phyloP scores from a whole-genome alignment of 2,888 invertebrate genomes.

The Dynastes maya region DNA sequence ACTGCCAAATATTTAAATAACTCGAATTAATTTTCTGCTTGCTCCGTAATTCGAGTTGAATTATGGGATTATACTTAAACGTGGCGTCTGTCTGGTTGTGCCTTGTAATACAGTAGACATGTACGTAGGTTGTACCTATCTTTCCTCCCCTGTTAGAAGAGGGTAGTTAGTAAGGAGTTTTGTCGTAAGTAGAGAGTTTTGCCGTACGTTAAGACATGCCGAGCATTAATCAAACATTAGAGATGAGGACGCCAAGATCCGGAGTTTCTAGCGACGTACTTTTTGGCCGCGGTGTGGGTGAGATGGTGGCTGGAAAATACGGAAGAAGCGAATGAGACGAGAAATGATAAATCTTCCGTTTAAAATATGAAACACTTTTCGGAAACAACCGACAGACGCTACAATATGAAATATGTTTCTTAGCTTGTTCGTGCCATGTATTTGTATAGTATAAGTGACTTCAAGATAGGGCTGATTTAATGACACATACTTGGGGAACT shows the following conservation, averaged over 20 bases:
- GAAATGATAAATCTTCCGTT: neutral
- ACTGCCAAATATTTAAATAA: slow-evolving; percentile 27
- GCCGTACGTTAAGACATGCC: neutral
- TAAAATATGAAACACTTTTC: slow-evolving; percentile 16
- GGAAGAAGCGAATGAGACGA: neutral
- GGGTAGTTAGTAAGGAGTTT: no score
- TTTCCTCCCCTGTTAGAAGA: no score
- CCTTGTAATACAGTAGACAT: no score
- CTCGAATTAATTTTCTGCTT: neutral
- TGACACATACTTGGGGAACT: no score
- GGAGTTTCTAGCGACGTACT: neutral
- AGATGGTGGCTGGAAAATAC: neutral
- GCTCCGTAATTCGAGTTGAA: slow-evolving; percentile 1
- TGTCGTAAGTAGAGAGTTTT: no score
- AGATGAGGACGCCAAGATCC: neutral
- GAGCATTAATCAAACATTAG: slow-evolving; percentile 21
- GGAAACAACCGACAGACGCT: slow-evolving; percentile 4
- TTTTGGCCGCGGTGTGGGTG: neutral
- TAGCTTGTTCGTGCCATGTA: neutral
- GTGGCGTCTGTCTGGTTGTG: no score
- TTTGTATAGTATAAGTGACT: no score
- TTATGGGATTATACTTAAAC: slow-evolving; percentile 20
- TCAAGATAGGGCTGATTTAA: no score
- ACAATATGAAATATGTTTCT: slow-evolving; percentile 5
- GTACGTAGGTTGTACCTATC: no score